Conservation (phyloP, 2,888 invertebrate genomes). For the Buathra laborator region DNA sequence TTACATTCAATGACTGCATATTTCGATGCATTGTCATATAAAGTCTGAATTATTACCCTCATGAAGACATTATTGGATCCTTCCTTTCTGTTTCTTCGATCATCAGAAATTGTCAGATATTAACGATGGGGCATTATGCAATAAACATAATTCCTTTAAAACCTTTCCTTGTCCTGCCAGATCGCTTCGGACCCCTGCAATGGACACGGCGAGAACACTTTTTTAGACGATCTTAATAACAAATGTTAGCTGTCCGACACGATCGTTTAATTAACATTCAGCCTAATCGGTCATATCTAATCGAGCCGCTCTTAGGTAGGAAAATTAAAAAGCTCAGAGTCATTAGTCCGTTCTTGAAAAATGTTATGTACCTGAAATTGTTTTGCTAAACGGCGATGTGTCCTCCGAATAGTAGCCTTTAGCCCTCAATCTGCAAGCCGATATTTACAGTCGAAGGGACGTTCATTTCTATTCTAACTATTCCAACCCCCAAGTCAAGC, state of each 20-base stretch:
- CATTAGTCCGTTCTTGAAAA: constrained; percentile 59
- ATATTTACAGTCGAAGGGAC: background rate
- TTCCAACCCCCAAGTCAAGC: background rate
- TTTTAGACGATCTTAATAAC: constrained; percentile 71
- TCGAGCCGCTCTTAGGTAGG: constrained; percentile 39
- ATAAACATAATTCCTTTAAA: constrained; percentile 59
- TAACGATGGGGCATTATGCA: constrained; percentile 24
- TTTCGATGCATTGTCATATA: background rate
- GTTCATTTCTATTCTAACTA: constrained; percentile 34
- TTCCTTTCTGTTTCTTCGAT: constrained; percentile 12
- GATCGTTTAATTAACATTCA: constrained; percentile 28
- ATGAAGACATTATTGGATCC: background rate
- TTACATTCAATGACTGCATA: background rate
- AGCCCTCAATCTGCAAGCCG: constrained; percentile 5
- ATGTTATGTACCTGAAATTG: constrained; percentile 69
- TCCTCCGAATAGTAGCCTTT: constrained; percentile 46
- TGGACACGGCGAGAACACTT: constrained; percentile 64
- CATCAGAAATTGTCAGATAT: constrained; percentile 8
- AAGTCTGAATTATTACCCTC: background rate
- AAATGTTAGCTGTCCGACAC: constrained; percentile 53
- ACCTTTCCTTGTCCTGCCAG: constrained; percentile 66
- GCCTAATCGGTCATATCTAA: constrained; percentile 34
- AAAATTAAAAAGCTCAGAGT: constrained; percentile 43
- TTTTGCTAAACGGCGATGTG: constrained; percentile 60
- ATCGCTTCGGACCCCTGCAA: constrained; percentile 69